These are phyloP conservation scores for Macquaria australasica DNA, from an alignment of 2,113 vertebrate genomes.

Conservation along the genomic window DNA sequence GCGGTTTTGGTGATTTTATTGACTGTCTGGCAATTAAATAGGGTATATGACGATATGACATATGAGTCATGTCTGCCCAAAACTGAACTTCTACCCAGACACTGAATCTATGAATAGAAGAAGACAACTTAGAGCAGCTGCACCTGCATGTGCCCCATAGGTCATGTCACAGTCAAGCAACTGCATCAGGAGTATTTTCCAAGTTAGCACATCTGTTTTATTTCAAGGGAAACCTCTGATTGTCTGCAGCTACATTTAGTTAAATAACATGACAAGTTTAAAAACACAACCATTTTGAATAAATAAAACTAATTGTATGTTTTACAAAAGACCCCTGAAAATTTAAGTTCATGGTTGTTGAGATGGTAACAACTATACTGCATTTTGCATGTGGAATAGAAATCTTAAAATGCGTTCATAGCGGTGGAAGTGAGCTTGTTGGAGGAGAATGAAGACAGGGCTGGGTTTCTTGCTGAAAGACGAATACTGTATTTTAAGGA, in stretches of 20 bases:
- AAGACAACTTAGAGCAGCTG: background rate
- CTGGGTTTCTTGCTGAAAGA: slow-evolving; percentile 56
- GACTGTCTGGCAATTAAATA: slow-evolving; percentile 50
- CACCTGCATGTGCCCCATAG: background rate
- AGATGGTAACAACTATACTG: background rate
- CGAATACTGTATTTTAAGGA: slow-evolving; percentile 71
- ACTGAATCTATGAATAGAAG: slow-evolving; percentile 30
- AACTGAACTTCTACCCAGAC: slow-evolving; percentile 42
- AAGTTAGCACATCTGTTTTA: background rate
- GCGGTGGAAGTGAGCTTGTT: slow-evolving; percentile 29
- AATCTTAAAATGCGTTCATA: slow-evolving; percentile 11
- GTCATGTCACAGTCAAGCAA: background rate
- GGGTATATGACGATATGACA: background rate
- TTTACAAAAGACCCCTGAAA: background rate
- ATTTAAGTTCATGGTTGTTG: background rate
- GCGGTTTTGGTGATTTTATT: slow-evolving; percentile 46
- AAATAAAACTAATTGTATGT: background rate
- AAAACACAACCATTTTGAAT: background rate
- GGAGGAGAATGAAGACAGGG: slow-evolving; percentile 49
- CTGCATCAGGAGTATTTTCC: background rate
- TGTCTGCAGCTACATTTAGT: background rate
- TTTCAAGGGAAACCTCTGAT: background rate
- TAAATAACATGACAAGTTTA: background rate
- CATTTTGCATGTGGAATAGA: slow-evolving; percentile 13
- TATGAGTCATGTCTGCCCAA: slow-evolving; percentile 53